phyloP scores from a whole-genome alignment of 2,113 vertebrate genomes.

The Girardinichthys multiradiatus region DNA sequence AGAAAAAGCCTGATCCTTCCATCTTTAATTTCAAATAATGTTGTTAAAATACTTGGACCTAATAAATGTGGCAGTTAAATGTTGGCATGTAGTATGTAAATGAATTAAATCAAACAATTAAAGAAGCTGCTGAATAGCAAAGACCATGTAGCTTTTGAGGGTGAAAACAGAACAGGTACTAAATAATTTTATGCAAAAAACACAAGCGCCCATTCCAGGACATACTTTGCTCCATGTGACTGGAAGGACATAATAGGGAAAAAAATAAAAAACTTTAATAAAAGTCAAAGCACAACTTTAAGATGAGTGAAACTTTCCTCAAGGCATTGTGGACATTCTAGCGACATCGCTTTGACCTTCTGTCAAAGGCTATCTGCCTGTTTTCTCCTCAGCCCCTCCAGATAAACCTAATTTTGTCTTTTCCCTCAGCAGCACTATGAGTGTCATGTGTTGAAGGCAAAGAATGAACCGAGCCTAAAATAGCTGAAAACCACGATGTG shows the following conservation, averaged over 20 bases:
- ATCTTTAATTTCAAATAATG: too few relatives aligned
- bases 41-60: too few relatives aligned
- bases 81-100: neutral
- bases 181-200: neutral
- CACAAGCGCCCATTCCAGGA: slow-evolving; percentile 1
- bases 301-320: slow-evolving; percentile 45
- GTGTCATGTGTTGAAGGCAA: slow-evolving; percentile 46
- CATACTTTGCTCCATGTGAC: neutral
- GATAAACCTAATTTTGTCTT: slow-evolving; percentile 55
- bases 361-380: slow-evolving; percentile 35
- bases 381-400: slow-evolving; percentile 46
- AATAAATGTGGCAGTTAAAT: too few relatives aligned
- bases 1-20: too few relatives aligned
- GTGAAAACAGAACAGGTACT: too few relatives aligned
- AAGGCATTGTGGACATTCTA: slow-evolving; percentile 33
- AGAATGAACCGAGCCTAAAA: slow-evolving; percentile 6
- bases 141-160: neutral
- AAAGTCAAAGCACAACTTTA: slow-evolving; percentile 39
- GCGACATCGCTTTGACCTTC: slow-evolving; percentile 52
- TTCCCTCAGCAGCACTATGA: slow-evolving; percentile 45
- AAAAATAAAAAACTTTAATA: slow-evolving; percentile 15
- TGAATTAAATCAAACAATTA: neutral
- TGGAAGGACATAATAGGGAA: slow-evolving; percentile 18
- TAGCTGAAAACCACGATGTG: slow-evolving; percentile 9
- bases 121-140: neutral